phyloP scores from a whole-genome alignment of 2,888 invertebrate species.

The Cenopis cana region DNA sequence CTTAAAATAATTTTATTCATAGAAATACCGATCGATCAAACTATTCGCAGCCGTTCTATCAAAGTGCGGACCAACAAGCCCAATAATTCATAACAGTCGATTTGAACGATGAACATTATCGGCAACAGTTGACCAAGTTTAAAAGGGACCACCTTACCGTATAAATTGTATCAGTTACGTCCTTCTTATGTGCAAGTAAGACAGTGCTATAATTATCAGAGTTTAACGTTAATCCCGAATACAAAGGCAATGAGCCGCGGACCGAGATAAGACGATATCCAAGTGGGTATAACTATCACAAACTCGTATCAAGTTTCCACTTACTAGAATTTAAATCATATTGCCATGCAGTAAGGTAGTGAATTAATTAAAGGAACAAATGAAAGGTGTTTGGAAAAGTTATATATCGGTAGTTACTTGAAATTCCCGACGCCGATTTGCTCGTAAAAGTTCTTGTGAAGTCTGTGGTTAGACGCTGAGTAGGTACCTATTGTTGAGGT shows the following conservation, averaged over 20 bases:
- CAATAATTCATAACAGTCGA: slow-evolving; percentile 37
- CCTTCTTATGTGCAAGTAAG: neutral
- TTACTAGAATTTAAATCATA: neutral
- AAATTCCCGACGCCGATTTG: slow-evolving; percentile 25
- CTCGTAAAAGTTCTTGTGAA: slow-evolving; percentile 23
- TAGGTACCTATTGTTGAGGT: neutral
- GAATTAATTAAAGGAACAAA: neutral
- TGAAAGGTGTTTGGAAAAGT: neutral
- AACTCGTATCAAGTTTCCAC: neutral
- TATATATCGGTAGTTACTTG: slow-evolving; percentile 6
- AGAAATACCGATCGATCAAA: neutral
- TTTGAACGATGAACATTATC: slow-evolving; percentile 30
- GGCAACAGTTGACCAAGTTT: neutral
- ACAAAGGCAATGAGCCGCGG: slow-evolving; percentile 70
- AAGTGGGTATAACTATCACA: slow-evolving; percentile 21
- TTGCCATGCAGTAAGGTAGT: neutral
- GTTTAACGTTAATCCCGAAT: slow-evolving; percentile 59
- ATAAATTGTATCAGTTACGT: neutral
- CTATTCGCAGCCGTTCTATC: slow-evolving; percentile 1
- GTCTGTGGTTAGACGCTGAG: neutral
- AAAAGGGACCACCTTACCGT: neutral
- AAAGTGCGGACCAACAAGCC: slow-evolving; percentile 31
- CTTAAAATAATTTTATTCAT: neutral
- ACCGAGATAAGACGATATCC: slow-evolving; percentile 61
- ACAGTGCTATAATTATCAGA: slow-evolving; percentile 59